Base-by-base conservation (phyloP, 1,140 invertebrate genomes). In the Diplogasteroides magnus region DNA sequence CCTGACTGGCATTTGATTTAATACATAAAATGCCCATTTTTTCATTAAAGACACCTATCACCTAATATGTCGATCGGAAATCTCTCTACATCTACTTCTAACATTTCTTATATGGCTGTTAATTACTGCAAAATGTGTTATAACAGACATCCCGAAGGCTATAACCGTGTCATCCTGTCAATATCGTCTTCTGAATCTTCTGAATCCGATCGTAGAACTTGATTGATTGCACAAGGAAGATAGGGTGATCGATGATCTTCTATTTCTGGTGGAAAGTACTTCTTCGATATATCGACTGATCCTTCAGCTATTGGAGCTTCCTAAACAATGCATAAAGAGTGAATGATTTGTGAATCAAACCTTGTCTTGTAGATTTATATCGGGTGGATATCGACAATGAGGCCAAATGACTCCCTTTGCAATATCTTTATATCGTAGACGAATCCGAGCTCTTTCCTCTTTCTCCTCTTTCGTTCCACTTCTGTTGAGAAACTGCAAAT, bases 241-340 rank as follows among this genome's bases (percentile, higher is more conserved):
- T 48, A 48, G 37, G 37, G 37, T 48, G 37, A 48, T 48, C 37
- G 37, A 48, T 48, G 37, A 48, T 48, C 37, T 48, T 48, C 37
- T 19, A 48, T 48, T 48, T 48, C 37, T 6, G 19, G 6, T 6
- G 37, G 37, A 48, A 48, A 19, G 37, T 11, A 48, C 37, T 48
- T 48, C 37, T 48, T 6, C 19, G 37, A 48, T 48, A 48, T 6
- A 48, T 19, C 6, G 19, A 11, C 37, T 11, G 6, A 6, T 11
- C 37, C 37, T 48, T 48, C 37, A 48, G 37, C 37, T 19, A 48
- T 11, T 48, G 37, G 37, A 48, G 37, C 37, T 48, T 6, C 37
- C 37, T 48, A n/a, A n/a, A n/a, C n/a, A n/a, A n/a, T n/a, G n/a
- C n/a, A n/a, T n/a, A n/a, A n/a, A n/a, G n/a, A n/a, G n/a, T n/a